These are phyloP conservation scores for Aphaenogaster rudis DNA, from an alignment of 1,140 invertebrate species.

Conservation along the genomic window DNA sequence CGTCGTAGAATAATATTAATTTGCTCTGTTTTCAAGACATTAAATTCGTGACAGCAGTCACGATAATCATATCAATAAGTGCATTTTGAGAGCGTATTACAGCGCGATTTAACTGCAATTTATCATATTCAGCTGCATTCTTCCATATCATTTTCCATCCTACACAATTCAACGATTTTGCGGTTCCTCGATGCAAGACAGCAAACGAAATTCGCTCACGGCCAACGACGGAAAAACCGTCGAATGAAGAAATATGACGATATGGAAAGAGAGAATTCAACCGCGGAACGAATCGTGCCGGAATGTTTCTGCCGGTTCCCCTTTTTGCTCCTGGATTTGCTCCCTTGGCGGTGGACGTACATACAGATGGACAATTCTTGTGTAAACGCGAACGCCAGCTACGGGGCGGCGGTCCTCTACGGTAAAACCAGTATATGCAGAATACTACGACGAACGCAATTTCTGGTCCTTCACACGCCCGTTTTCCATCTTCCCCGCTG, in stretches of 20 bases:
- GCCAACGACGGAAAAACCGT: slow-evolving; percentile 4
- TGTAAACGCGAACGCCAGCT: slow-evolving; percentile 59
- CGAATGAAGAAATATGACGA: slow-evolving; percentile 27
- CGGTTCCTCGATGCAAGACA: not conserved
- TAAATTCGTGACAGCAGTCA: not conserved
- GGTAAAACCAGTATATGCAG: slow-evolving; percentile 64
- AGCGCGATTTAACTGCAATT: not conserved
- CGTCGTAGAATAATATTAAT: not conserved
- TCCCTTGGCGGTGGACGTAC: slow-evolving; percentile 43
- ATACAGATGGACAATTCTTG: slow-evolving; percentile 63
- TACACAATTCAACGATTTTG: slow-evolving; percentile 6
- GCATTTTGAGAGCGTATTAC: not conserved
- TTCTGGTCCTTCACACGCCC: slow-evolving; percentile 44
- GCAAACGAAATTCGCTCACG: slow-evolving; percentile 24
- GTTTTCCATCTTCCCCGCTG: slow-evolving; percentile 42
- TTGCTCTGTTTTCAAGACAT: not conserved
- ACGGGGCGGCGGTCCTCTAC: not conserved
- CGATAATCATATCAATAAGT: not conserved
- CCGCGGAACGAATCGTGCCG: slow-evolving; percentile 26
- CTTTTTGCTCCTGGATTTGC: slow-evolving; percentile 48
- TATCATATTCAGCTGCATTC: not conserved
- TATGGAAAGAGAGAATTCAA: slow-evolving; percentile 36
- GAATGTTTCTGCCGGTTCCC: slow-evolving; percentile 38
- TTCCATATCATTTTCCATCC: not conserved
- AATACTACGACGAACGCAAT: slow-evolving; percentile 64